phyloP scores from a whole-genome alignment of 1,140 invertebrate species.

The Bombus sibiricus region DNA sequence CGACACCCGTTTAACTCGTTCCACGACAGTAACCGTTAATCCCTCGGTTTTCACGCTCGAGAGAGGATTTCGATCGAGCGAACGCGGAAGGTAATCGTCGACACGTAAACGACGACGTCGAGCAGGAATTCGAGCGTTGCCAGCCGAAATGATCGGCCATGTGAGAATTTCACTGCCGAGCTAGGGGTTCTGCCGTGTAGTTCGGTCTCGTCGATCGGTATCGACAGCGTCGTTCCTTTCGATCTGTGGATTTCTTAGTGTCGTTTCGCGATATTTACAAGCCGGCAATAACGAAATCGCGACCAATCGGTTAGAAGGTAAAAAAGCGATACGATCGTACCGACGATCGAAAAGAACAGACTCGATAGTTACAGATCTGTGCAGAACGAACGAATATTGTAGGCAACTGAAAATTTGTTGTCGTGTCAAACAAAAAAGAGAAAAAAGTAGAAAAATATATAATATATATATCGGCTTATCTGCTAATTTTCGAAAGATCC shows the following conservation, averaged over 20 bases:
- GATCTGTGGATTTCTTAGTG: not conserved
- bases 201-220: not conserved
- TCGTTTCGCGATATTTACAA: not conserved
- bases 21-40: constrained; percentile 34
- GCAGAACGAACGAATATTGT: too few relatives aligned
- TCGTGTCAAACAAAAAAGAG: too few relatives aligned
- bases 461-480: not conserved
- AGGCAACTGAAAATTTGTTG: too few relatives aligned
- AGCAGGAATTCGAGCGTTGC: constrained; percentile 1
- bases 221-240: not conserved
- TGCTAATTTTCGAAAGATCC: not conserved
- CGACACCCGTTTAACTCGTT: constrained; percentile 28
- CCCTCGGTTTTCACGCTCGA: constrained; percentile 46
- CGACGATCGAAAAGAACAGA: not conserved
- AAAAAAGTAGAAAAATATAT: too few relatives aligned
- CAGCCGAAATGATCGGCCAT: constrained; percentile 4
- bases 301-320: not conserved
- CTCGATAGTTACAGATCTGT: too few relatives aligned
- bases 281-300: not conserved
- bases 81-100: constrained; percentile 35
- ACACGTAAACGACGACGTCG: constrained; percentile 19
- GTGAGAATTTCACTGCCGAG: constrained; percentile 19
- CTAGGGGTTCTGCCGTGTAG: too few relatives aligned
- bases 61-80: constrained; percentile 36
- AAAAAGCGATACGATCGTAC: not conserved